Conservation (phyloP, 2,797 vertebrate genomes). For the Enteromius unitaeniatus region DNA sequence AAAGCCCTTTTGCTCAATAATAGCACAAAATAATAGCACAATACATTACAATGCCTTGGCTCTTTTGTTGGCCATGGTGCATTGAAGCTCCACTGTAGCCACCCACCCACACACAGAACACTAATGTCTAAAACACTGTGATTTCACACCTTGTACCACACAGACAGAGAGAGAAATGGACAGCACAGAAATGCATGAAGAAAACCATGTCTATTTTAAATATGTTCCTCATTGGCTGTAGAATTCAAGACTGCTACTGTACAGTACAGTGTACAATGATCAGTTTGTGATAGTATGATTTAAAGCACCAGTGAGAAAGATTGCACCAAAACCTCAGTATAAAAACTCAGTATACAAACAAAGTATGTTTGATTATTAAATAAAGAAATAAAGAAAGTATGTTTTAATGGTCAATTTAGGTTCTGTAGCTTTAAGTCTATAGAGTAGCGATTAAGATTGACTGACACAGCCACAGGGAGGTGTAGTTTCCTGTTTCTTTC, state of each 20-base stretch:
- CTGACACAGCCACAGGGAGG: constrained; percentile 13
- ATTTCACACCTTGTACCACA: constrained; percentile 5
- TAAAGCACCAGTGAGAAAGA: neutral
- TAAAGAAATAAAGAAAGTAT: neutral
- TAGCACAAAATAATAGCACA: constrained; percentile 10
- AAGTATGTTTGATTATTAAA: neutral
- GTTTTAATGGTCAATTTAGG: neutral
- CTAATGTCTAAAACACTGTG: neutral
- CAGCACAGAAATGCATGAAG: neutral
- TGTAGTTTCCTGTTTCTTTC: neutral
- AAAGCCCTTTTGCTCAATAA: constrained; percentile 11
- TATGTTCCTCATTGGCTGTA: neutral
- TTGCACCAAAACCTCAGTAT: neutral
- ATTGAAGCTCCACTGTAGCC: constrained; percentile 15
- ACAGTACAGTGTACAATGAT: neutral
- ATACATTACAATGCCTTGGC: neutral
- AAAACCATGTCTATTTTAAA: neutral
- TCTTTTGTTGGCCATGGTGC: constrained; percentile 22
- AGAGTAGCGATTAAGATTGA: neutral
- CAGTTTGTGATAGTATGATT: neutral
- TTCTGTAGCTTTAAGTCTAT: neutral
- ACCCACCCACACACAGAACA: constrained; percentile 19
- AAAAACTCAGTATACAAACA: neutral
- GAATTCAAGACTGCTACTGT: neutral
- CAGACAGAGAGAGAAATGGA: neutral